A percentile compares a stretch with the other conserved stretches of the same genome.
These are phyloP conservation scores for Eupithecia dodoneata DNA, from an alignment of 2,888 invertebrate genomes.

Conservation along the genomic window DNA sequence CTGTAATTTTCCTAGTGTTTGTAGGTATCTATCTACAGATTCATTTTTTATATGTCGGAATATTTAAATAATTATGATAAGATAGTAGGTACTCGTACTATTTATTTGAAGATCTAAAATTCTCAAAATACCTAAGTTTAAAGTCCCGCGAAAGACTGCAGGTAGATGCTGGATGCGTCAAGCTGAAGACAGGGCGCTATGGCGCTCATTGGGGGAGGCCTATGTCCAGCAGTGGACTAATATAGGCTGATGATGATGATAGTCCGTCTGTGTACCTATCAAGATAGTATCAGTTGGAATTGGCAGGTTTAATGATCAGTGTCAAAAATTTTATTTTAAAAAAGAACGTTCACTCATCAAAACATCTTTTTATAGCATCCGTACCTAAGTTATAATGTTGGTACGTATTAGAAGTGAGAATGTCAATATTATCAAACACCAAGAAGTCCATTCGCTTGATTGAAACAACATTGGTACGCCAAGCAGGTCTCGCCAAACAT, in stretches of 20 bases:
- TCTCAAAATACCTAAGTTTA: neutral
- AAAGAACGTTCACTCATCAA: neutral
- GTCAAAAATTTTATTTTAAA: neutral
- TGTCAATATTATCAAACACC: conserved; percentile 7
- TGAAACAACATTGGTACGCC: neutral
- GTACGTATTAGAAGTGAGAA: neutral
- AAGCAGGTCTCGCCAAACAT: conserved; percentile 6
- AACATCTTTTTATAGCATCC: neutral
- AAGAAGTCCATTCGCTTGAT: conserved; percentile 3
- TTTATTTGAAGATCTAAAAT: neutral
- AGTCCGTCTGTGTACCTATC: neutral
- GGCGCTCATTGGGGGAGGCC: too few relatives aligned
- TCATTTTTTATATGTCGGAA: neutral
- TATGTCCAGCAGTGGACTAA: too few relatives aligned
- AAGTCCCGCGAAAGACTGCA: too few relatives aligned
- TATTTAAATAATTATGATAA: neutral
- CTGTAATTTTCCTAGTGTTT: conserved; percentile 1
- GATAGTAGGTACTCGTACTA: neutral
- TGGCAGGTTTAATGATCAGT: neutral
- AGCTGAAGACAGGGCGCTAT: too few relatives aligned
- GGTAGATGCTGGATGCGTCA: too few relatives aligned
- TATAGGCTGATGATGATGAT: too few relatives aligned
- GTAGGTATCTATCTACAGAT: neutral
- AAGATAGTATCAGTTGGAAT: neutral
- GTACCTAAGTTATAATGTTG: neutral